phyloP scores from a whole-genome alignment of 2,888 invertebrate species.

The Pyrocoelia pectoralis region DNA sequence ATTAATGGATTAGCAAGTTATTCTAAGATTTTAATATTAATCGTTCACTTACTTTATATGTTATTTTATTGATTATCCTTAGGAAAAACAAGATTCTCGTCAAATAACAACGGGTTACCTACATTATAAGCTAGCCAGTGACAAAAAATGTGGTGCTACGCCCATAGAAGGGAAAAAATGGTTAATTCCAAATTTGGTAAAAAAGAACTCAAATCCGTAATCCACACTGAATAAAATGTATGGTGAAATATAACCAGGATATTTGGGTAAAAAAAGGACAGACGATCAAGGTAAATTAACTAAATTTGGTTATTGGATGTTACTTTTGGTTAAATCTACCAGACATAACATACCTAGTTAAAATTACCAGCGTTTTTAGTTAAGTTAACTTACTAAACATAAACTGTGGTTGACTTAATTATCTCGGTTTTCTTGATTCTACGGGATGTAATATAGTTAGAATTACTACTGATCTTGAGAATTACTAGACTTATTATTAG shows the following conservation, averaged over 20 bases:
- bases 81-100: no score
- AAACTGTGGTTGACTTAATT: slow-evolving; percentile 1
- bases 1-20: no score
- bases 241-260: background rate
- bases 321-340: background rate
- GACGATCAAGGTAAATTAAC: slow-evolving; percentile 1
- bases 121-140: no score
- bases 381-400: background rate
- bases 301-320: background rate
- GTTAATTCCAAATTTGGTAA: no score
- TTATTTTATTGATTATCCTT: no score
- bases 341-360: background rate
- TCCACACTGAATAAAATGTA: slow-evolving; percentile 4
- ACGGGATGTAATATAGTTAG: background rate
- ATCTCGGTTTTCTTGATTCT: background rate
- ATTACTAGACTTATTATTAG: background rate
- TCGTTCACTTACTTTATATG: no score
- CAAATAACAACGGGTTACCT: no score
- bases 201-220: no score
- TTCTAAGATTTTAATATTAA: no score
- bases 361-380: background rate
- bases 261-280: background rate
- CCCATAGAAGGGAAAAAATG: no score
- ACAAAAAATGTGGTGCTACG: no score
- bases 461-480: no score